These are phyloP conservation scores for Ptiloglossa arizonensis DNA, from an alignment of 1,140 invertebrate species.

Conservation along the genomic window DNA sequence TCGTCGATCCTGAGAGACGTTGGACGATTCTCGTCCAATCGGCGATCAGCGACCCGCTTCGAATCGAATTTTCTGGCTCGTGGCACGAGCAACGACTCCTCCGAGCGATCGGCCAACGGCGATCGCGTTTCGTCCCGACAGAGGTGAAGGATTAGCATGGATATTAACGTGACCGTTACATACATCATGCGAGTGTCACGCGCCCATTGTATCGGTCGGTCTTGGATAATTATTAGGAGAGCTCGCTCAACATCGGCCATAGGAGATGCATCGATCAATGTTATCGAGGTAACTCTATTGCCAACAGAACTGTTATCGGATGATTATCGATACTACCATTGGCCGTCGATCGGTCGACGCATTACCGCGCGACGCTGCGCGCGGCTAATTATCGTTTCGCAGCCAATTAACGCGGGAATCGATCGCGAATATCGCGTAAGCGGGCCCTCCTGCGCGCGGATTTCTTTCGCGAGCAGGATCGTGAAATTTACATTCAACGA, in stretches of 20 bases:
- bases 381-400: slow-evolving; percentile 62
- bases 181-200: slow-evolving; percentile 62
- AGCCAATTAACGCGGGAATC: slow-evolving; percentile 48
- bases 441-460: too few relatives aligned
- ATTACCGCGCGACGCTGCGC: slow-evolving; percentile 42
- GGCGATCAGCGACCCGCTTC: neutral
- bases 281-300: slow-evolving; percentile 66
- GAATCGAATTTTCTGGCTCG: neutral
- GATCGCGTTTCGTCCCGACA: slow-evolving; percentile 23
- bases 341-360: slow-evolving; percentile 46
- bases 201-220: slow-evolving; percentile 55
- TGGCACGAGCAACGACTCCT: neutral
- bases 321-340: slow-evolving; percentile 61
- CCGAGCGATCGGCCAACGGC: neutral
- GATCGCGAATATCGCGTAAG: neutral
- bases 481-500: too few relatives aligned
- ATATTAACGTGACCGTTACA: slow-evolving; percentile 66
- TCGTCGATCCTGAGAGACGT: too few relatives aligned
- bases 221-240: slow-evolving; percentile 67
- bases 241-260: slow-evolving; percentile 61
- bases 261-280: slow-evolving; percentile 56
- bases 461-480: too few relatives aligned
- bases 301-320: slow-evolving; percentile 63
- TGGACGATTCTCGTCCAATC: neutral
- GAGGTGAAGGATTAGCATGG: slow-evolving; percentile 50